Evolutionary conservation across 2,888 invertebrate genomes (phyloP).

Genomic region (Malthinus seriepunctatus): DNA sequence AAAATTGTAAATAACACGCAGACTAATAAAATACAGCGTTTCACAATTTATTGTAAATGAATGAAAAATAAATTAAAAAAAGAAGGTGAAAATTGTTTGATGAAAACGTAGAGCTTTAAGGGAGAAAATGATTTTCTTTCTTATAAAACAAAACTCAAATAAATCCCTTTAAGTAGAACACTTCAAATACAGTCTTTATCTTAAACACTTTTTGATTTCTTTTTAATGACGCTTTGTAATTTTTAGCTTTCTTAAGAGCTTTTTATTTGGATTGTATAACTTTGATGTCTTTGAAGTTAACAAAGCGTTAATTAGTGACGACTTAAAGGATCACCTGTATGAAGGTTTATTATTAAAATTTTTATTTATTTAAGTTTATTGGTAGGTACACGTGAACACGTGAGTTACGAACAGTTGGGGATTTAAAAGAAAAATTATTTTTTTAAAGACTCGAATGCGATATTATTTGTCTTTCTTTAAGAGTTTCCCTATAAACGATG

Average conservation of each 20-base stretch:
- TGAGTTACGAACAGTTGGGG: no score
- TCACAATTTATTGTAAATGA: no score
- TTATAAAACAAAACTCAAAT: constrained; percentile 19
- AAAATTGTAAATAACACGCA: no score
- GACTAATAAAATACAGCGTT: no score
- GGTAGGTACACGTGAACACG: no score
- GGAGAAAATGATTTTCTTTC: constrained; percentile 28
- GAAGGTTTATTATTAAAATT: neutral
- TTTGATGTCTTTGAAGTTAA: constrained; percentile 31
- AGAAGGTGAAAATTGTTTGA: constrained; percentile 13
- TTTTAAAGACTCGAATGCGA: no score
- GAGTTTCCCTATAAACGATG: no score
- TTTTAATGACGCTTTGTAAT: constrained; percentile 35
- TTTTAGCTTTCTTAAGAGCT: constrained; percentile 26
- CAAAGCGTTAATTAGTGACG: constrained; percentile 28
- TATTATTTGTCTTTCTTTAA: no score
- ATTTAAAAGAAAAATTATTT: no score
- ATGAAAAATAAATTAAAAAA: neutral
- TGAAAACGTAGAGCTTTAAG: constrained; percentile 17
- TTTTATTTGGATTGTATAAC: constrained; percentile 16
- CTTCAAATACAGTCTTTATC: constrained; percentile 27
- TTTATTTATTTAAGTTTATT: constrained; percentile 1
- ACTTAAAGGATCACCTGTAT: constrained; percentile 16
- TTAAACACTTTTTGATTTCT: constrained; percentile 34
- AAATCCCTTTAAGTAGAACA: constrained; percentile 26